Percentiles rank a stretch among this genome's conserved stretches.
Conservation (phyloP, 53 echinoderm and acorn worm species). For the Holothuria scabra region DNA sequence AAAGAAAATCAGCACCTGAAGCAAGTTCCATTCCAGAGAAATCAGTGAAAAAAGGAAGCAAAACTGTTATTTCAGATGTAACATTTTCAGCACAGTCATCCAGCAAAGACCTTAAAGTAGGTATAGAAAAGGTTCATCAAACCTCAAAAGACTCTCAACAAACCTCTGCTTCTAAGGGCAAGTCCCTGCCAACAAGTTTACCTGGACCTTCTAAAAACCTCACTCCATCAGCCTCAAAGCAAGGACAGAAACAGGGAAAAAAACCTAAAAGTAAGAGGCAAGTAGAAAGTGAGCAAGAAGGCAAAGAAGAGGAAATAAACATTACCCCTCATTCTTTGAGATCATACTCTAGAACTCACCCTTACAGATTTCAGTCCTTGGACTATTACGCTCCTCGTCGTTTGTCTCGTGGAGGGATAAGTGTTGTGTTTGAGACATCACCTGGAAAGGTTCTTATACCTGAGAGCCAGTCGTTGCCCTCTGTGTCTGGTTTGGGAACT, state of each 20-base stretch:
- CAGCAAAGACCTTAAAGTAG: slow-evolving; percentile 35
- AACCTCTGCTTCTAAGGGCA: slow-evolving; percentile 15
- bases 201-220: slow-evolving; percentile 34
- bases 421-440: slow-evolving; percentile 42
- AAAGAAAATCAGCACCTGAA: slow-evolving; percentile 36
- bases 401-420: slow-evolving; percentile 30
- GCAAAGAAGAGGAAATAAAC: slow-evolving; percentile 27
- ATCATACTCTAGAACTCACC: slow-evolving; percentile 86
- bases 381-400: slow-evolving; percentile 92
- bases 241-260: background rate
- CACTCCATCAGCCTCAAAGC: background rate
- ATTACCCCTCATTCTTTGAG: slow-evolving; percentile 78
- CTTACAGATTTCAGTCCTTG: slow-evolving; percentile 85
- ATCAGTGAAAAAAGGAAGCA: slow-evolving; percentile 27
- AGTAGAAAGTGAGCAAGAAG: slow-evolving; percentile 13
- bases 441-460: slow-evolving; percentile 28
- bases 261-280: slow-evolving; percentile 26
- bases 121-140: slow-evolving; percentile 39
- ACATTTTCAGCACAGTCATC: slow-evolving; percentile 38
- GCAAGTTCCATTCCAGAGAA: slow-evolving; percentile 45
- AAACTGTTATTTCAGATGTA: slow-evolving; percentile 49
- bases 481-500: slow-evolving; percentile 9
- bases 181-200: slow-evolving; percentile 6
- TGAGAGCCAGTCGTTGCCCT: slow-evolving; percentile 43
- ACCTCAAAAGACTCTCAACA: slow-evolving; percentile 40